Conservation (phyloP, 2,888 invertebrate genomes). For the Caenorhabditis sp. region DNA sequence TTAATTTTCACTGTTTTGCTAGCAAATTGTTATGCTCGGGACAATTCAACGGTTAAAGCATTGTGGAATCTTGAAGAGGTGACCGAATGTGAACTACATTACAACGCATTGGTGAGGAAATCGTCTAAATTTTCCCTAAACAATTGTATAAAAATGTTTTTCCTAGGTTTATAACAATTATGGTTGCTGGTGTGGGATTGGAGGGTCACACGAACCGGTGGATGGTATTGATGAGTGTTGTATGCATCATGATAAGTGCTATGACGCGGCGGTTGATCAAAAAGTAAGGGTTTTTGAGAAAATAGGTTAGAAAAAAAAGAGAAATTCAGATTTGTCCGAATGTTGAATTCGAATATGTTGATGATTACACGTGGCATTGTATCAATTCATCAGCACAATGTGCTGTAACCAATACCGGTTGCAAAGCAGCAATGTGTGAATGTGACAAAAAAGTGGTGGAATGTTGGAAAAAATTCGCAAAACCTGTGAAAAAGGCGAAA, state of each 20-base stretch:
- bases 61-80: conserved; percentile 67
- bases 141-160: background rate
- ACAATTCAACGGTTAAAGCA: conserved; percentile 23
- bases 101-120: conserved; percentile 55
- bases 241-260: conserved; percentile 67
- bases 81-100: conserved; percentile 62
- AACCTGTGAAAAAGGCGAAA: conserved; percentile 49
- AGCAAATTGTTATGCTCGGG: background rate
- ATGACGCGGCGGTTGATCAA: conserved; percentile 63
- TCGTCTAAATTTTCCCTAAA: conserved; percentile 1
- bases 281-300: conserved; percentile 6
- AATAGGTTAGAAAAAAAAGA: background rate
- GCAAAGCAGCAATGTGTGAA: conserved; percentile 59
- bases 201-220: conserved; percentile 63
- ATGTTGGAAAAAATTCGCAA: conserved; percentile 61
- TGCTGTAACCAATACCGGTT: conserved; percentile 44
- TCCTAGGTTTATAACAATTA: conserved; percentile 65
- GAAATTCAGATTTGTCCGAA: conserved; percentile 52
- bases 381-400: conserved; percentile 37
- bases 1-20: background rate
- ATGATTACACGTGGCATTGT: conserved; percentile 58
- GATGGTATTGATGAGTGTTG: conserved; percentile 69
- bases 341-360: conserved; percentile 63
- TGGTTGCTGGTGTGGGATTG: conserved; percentile 68
- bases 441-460: conserved; percentile 62